Conservation (phyloP, 1,140 invertebrate species). For the Rhyzopertha dominica region DNA sequence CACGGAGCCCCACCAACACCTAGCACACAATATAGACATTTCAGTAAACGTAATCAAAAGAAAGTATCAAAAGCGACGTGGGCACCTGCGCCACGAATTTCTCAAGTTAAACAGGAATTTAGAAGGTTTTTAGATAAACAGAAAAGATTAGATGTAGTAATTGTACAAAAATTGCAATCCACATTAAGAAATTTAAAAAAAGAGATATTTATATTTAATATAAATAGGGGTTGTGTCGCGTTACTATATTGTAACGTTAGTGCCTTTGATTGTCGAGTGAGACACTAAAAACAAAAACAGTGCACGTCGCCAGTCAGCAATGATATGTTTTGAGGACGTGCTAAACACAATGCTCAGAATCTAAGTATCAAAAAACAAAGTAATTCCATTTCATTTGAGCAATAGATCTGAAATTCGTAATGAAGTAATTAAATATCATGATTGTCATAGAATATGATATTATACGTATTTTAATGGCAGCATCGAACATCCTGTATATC, state of each 20-base stretch:
- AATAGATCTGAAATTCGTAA: constrained; percentile 28
- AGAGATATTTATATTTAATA: constrained; percentile 45
- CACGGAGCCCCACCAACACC: too few species aligned
- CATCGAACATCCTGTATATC: too few species aligned
- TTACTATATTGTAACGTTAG: constrained; percentile 43
- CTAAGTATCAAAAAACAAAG: constrained; percentile 4
- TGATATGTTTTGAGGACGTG: too few species aligned
- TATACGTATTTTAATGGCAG: constrained; percentile 25
- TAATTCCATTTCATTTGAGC: constrained; percentile 21
- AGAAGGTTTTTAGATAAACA: constrained; percentile 21
- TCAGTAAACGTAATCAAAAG: too few species aligned
- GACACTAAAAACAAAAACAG: too few species aligned
- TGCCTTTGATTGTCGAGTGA: constrained; percentile 47
- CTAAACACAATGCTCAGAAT: constrained; percentile 24
- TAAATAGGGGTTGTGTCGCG: constrained; percentile 46
- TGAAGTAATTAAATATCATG: constrained; percentile 30
- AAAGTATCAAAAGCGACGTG: too few species aligned
- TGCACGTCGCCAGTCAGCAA: too few species aligned
- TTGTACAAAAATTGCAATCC: constrained; percentile 43
- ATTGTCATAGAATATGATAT: constrained; percentile 25
- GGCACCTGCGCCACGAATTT: too few species aligned
- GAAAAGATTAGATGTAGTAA: constrained; percentile 35
- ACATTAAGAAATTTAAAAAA: constrained; percentile 42
- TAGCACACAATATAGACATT: too few species aligned
- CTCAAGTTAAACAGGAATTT: too few species aligned